A percentile compares a stretch with the other conserved stretches of the same genome.
phyloP scores from a whole-genome alignment of 2,113 vertebrate species.

The Tachycineta bicolor region DNA sequence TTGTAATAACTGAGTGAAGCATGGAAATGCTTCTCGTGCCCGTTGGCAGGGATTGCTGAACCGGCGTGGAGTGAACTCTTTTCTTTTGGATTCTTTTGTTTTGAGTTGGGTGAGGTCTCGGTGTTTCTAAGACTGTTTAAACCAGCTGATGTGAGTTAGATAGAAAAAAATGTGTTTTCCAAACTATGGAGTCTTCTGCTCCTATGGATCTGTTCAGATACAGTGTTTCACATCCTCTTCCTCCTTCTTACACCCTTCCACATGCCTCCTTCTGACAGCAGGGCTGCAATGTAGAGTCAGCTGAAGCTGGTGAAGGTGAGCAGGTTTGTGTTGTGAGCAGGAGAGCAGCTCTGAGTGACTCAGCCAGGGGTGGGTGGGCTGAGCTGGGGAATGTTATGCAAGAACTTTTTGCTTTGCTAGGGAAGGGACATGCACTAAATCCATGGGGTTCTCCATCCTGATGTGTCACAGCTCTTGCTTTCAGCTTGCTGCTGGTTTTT shows the following conservation, averaged over 20 bases:
- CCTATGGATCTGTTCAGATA: neutral
- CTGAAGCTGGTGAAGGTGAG: neutral
- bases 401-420: neutral
- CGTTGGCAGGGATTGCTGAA: neutral
- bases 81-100: neutral
- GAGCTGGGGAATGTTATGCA: neutral
- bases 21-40: fast-evolving
- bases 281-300: neutral
- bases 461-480: neutral
- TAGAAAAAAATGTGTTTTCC: neutral
- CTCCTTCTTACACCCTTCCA: neutral
- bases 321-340: neutral
- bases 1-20: neutral
- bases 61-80: fast-evolving
- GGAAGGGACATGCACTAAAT: neutral
- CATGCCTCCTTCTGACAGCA: neutral
- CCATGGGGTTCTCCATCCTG: fast-evolving
- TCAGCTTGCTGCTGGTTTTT: neutral
- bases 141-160: neutral
- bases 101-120: fast-evolving
- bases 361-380: neutral
- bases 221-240: neutral
- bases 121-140: neutral
- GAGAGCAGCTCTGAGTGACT: neutral
- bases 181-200: neutral